Percentiles rank a stretch among this genome's conserved stretches.
These are phyloP conservation scores for Microcebus jonahi DNA, from an alignment of 2,113 vertebrate species.

Conservation along the genomic window DNA sequence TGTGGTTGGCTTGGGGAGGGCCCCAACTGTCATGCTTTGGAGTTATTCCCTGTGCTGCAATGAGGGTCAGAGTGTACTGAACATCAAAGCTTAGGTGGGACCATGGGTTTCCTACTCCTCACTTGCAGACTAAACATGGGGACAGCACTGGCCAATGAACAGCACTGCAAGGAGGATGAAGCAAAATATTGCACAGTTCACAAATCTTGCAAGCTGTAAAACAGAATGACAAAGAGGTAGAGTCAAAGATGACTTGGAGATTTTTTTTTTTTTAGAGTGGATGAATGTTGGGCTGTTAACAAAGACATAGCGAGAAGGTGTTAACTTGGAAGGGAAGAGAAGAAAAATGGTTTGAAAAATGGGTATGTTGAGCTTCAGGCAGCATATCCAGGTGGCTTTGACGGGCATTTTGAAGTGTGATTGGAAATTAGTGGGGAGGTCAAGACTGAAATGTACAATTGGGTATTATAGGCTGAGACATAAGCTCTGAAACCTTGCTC, in stretches of 20 bases:
- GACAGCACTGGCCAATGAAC: neutral
- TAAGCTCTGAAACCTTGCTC: too few relatives aligned
- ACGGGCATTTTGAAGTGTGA: neutral
- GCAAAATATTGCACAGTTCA: rapidly evolving
- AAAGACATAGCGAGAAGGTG: neutral
- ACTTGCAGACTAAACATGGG: neutral
- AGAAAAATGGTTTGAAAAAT: neutral
- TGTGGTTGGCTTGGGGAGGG: neutral
- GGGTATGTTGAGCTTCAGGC: neutral
- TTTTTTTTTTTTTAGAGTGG: neutral
- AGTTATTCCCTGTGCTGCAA: rapidly evolving
- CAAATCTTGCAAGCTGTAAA: neutral
- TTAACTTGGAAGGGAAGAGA: neutral
- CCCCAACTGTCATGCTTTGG: neutral
- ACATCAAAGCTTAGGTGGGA: neutral
- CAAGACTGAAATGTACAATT: rapidly evolving
- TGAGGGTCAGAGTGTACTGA: rapidly evolving
- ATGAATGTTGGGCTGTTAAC: neutral
- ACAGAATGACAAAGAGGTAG: rapidly evolving
- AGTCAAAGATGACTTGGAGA: neutral
- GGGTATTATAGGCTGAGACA: rapidly evolving
- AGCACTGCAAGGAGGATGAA: too few relatives aligned
- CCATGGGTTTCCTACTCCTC: neutral
- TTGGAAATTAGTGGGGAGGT: neutral
- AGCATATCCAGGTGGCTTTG: neutral